Evolutionary conservation across 35 echinoderm and acorn worm species (phyloP).

Genomic region (Hemicentrotus pulcherrimus): DNA sequence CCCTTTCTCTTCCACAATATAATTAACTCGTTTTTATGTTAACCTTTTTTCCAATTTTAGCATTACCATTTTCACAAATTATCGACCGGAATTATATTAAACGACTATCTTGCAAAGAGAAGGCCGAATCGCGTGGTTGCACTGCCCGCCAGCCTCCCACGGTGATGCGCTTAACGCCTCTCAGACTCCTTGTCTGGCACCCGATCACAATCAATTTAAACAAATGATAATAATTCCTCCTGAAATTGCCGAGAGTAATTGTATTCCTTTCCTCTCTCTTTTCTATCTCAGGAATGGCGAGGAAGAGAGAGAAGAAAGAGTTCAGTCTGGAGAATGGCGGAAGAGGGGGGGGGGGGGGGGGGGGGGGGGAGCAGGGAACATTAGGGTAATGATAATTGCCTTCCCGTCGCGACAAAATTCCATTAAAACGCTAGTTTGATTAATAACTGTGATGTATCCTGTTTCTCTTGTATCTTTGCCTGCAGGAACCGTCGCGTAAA

Average conservation of each 20-base stretch:
- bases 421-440: constrained; percentile 50
- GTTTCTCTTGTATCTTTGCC: constrained; percentile 20
- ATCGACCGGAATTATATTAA: not conserved
- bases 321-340: not conserved
- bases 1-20: not conserved
- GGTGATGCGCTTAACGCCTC: constrained; percentile 29
- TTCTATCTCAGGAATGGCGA: not conserved
- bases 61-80: not conserved
- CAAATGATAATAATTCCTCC: constrained; percentile 42
- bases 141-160: constrained; percentile 44
- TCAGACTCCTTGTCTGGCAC: constrained; percentile 8
- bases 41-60: not conserved
- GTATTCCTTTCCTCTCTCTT: not conserved
- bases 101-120: not conserved
- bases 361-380: not conserved
- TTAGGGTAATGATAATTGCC: constrained; percentile 39
- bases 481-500: constrained; percentile 9
- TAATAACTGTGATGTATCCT: constrained; percentile 34
- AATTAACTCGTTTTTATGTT: not conserved
- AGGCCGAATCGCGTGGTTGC: constrained; percentile 24
- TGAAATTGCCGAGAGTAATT: constrained; percentile 38
- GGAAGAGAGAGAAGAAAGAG: constrained; percentile 20
- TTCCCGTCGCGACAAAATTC: constrained; percentile 38
- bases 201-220: constrained; percentile 32
- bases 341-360: not conserved